Evolutionary conservation across 2,888 invertebrate genomes (phyloP).

Genomic region (Ptilodon capucinus): DNA sequence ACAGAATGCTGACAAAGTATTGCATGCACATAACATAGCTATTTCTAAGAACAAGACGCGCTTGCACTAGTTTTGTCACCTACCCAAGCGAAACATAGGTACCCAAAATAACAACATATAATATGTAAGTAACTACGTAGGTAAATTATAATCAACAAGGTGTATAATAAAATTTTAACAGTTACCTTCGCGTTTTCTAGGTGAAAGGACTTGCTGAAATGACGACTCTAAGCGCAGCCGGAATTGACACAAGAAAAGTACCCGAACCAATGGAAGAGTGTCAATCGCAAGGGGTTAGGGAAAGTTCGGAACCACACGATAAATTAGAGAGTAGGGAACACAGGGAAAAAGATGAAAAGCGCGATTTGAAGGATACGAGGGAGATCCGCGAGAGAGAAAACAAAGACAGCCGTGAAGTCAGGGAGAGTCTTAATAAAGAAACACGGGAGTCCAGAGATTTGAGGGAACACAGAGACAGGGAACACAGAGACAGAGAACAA

Average conservation of each 20-base stretch:
- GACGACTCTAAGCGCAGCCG: conserved; percentile 90
- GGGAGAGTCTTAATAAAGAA: conserved; percentile 62
- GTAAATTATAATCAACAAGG: neutral
- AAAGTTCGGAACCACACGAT: conserved; percentile 61
- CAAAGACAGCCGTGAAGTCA: conserved; percentile 59
- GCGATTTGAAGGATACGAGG: conserved; percentile 60
- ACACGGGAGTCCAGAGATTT: conserved; percentile 59
- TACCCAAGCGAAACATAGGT: neutral
- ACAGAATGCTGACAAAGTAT: neutral
- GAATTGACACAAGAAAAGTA: conserved; percentile 77
- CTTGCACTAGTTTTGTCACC: neutral
- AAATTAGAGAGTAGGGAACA: conserved; percentile 61
- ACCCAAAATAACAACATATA: neutral
- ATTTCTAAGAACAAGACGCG: neutral
- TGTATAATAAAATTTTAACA: neutral
- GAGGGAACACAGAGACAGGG: conserved; percentile 54
- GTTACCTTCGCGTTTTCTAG: conserved; percentile 50
- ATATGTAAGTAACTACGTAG: neutral
- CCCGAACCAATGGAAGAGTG: conserved; percentile 79
- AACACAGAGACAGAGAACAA: conserved; percentile 70
- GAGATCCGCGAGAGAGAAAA: conserved; percentile 62
- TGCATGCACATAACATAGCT: neutral
- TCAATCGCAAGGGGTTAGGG: conserved; percentile 61
- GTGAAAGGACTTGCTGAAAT: conserved; percentile 96
- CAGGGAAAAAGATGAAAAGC: conserved; percentile 67